Base-by-base conservation (phyloP, 2,888 invertebrate genomes). In the Drosophila recens region DNA sequence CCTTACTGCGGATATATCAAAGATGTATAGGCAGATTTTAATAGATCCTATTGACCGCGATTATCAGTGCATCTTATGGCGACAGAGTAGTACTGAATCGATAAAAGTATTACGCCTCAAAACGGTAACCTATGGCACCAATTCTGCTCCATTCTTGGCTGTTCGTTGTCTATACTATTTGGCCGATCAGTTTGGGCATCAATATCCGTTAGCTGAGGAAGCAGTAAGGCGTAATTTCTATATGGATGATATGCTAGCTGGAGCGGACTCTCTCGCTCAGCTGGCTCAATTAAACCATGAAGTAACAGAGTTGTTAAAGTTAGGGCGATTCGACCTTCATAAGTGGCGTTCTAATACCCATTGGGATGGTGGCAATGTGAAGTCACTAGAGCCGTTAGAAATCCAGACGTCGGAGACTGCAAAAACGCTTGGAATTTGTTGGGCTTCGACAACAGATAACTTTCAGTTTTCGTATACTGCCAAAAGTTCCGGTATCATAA, bases 261-360 rank as follows among this genome's bases (percentile, higher is more conserved):
- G 38, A 38, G n/a, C 38, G 38, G 38, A n/a, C 3, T 38, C 38
- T n/a, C n/a, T 38, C 2, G n/a, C n/a, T 38, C 38, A 38, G 38
- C 6, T 38, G n/a, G 4, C 8, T 6, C 38, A 38, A 38, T n/a
- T n/a, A 38, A 38, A 38, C 5, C 38, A 38, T n/a, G 38, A 38
- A n/a, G 38, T 38, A 38, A 38, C 38, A 2, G n/a, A n/a, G 38
- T n/a, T 38, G 4, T n/a, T 38, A 8, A 38, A 38, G 2, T n/a
- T n/a, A 38, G 38, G 38, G 38, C 38, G n/a, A n/a, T 38, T 38
- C 6, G 38, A 38, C n/a, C 38, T 38, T n/a, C n/a, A 38, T 38
- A 38, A 38, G 38, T n/a, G n/a, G 38, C 38, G 38, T n/a, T 38
- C n/a, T 38, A 38, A 38, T n/a, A n/a, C 38, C 38, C 13, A 38